phyloP scores from a whole-genome alignment of 2,888 invertebrate genomes.

The Xylota sylvarum region DNA sequence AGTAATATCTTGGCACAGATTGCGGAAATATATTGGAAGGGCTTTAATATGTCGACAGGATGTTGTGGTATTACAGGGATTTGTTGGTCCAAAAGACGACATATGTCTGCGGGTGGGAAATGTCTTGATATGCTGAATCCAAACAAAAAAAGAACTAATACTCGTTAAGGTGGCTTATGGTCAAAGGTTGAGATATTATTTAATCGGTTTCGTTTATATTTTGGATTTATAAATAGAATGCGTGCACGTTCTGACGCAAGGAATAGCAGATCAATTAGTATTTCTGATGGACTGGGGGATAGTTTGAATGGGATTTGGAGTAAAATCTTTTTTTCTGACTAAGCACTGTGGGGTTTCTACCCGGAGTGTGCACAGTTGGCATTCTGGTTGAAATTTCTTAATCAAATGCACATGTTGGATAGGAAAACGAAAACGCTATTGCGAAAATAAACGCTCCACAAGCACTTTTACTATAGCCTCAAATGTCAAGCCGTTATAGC shows the following conservation, averaged over 20 bases:
- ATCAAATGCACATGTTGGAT: too few species aligned
- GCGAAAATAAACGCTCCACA: too few species aligned
- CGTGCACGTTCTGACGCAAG: background rate
- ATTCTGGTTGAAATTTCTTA: too few species aligned
- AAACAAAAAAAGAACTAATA: background rate
- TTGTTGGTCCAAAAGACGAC: background rate
- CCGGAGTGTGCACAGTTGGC: too few species aligned
- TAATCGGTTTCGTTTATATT: background rate
- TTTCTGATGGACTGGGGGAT: background rate
- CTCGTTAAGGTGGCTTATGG: conserved; percentile 4
- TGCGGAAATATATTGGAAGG: background rate
- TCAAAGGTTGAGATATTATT: background rate
- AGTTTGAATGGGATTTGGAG: background rate
- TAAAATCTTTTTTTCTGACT: background rate
- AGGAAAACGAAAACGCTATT: too few species aligned
- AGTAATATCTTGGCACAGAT: conserved; percentile 14
- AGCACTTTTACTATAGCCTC: too few species aligned
- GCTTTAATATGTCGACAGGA: conserved; percentile 40
- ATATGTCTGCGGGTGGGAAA: conserved; percentile 1
- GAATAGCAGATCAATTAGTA: background rate
- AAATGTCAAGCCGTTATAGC: too few species aligned
- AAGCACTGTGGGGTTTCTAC: too few species aligned
- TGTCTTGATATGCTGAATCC: background rate
- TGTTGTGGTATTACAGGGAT: conserved; percentile 31
- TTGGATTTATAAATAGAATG: background rate